phyloP scores from a whole-genome alignment of 2,113 vertebrate species.

The Phylloscopus trochilus region DNA sequence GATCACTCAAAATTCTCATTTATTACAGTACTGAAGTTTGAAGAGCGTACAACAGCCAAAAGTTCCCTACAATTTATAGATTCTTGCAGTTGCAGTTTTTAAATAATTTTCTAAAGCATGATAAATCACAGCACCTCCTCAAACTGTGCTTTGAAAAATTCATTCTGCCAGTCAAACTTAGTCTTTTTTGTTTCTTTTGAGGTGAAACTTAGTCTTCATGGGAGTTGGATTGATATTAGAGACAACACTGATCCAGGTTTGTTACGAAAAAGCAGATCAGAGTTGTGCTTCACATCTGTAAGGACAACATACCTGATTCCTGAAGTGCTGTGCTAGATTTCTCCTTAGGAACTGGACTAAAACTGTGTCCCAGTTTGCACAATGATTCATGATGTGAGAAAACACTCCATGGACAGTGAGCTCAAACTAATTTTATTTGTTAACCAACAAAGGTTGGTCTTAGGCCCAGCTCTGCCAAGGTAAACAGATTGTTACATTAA shows the following conservation, averaged over 20 bases:
- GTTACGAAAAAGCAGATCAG: neutral
- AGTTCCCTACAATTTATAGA: neutral
- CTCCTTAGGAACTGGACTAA: neutral
- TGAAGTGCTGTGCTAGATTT: neutral
- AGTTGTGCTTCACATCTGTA: neutral
- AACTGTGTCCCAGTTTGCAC: neutral
- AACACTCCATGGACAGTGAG: neutral
- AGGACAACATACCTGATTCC: neutral
- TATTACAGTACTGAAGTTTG: neutral
- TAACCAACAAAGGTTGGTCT: conserved; percentile 4
- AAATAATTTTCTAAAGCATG: neutral
- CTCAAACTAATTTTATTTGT: neutral
- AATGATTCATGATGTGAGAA: neutral
- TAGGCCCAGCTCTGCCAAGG: conserved; percentile 21
- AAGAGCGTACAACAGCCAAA: neutral
- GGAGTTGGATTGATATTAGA: neutral
- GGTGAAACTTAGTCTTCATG: neutral
- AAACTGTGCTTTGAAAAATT: neutral
- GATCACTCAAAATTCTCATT: neutral
- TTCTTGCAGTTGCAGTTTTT: neutral
- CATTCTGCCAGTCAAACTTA: neutral
- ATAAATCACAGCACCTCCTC: neutral
- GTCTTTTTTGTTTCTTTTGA: neutral
- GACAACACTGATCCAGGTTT: neutral
- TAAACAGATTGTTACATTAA: conserved; percentile 42